phyloP scores from a whole-genome alignment of 2,113 vertebrate species.

The Seriola dumerili region DNA sequence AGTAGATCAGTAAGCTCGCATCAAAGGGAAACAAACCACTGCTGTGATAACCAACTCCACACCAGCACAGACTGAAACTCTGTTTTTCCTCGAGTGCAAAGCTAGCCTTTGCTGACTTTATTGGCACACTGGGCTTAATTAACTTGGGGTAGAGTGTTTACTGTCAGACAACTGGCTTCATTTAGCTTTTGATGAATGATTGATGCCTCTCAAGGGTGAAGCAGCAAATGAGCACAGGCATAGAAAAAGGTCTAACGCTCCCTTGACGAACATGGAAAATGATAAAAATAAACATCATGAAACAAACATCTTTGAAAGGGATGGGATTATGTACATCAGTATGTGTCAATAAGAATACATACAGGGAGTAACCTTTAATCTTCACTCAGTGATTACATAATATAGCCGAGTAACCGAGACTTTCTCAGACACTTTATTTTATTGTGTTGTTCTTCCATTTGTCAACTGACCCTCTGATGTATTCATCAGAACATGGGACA shows the following conservation, averaged over 20 bases:
- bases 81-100: conserved; percentile 29
- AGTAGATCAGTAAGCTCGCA: conserved; percentile 10
- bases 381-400: conserved; percentile 18
- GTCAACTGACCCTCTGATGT: neutral
- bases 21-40: conserved; percentile 33
- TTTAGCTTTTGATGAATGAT: conserved; percentile 71
- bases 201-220: conserved; percentile 49
- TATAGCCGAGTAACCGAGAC: conserved; percentile 2
- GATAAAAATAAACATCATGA: conserved; percentile 33
- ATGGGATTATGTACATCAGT: conserved; percentile 24
- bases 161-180: conserved; percentile 66
- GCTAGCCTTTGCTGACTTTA: conserved; percentile 31
- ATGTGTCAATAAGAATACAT: conserved; percentile 19
- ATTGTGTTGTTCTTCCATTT: neutral
- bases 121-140: conserved; percentile 69
- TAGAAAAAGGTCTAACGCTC: conserved; percentile 22
- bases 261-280: conserved; percentile 7
- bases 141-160: conserved; percentile 57
- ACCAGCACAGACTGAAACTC: neutral
- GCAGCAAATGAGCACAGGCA: conserved; percentile 24
- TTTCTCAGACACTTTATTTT: neutral
- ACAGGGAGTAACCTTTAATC: conserved; percentile 1
- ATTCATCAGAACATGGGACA: neutral
- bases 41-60: conserved; percentile 6
- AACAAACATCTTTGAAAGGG: conserved; percentile 35